Base-by-base conservation (phyloP, 2,113 vertebrate genomes). In the Leptodactylus fuscus region DNA sequence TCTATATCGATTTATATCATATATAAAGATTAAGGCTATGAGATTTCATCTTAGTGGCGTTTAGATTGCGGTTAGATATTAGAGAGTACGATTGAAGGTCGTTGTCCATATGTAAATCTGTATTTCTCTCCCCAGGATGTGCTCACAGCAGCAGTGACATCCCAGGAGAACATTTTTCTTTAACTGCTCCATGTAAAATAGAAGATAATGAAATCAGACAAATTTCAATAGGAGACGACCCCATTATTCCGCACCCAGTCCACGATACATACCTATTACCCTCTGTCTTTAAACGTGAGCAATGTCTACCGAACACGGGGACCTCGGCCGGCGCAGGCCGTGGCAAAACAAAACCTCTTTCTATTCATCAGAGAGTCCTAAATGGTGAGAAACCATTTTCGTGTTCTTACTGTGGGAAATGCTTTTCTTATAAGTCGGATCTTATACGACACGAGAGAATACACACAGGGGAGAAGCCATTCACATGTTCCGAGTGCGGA, bases 401-500 rank as follows among this genome's bases (percentile, higher is more conserved):
- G 4, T 69, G 65, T 69, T 69, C 65, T 20, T 27, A 76, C 7
- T 76, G 74, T 4, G 74, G 74, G 9, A 76, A 76, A 18, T 76
- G 74, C 29, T 76, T 76, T 32, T 10, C 46, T 5, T 32, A 51
- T 10, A 76, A 76, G 27, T 29, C 74, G 1, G 46, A 76, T 51
- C 74, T 76, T 51, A 20, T 76, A 29, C 24, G 48, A 32, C 74
- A 76, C 27, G 24, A 51, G 9, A 69, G 65, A 22, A 69, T 69
- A 8, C 65, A 69, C 65, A 69, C 65, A 1, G 65, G 65, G 34
- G 86, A 89, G 58, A 90, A 88, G 34, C 89, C 87, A 5, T 90
- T 55, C 0, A 0, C 53, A n/a, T 89, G 87, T 69, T 67, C 84
- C 0, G 87, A 86, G 2, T 88, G 88, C 0, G 48, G 87, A 11